These are phyloP conservation scores for Oceanodroma leucorhoa DNA, from an alignment of 2,797 vertebrate species.

Conservation along the genomic window DNA sequence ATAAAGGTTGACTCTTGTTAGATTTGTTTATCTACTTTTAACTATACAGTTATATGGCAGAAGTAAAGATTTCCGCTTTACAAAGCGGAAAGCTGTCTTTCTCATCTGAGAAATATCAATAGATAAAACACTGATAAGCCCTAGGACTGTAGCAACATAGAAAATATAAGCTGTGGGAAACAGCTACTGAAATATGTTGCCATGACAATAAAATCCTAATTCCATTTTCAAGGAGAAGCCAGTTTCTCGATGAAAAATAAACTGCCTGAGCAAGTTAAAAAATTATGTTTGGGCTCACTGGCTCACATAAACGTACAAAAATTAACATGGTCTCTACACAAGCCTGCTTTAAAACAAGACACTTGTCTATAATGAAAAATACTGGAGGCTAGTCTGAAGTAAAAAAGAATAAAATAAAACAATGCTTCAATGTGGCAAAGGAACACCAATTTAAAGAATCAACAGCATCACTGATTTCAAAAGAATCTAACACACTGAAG, in stretches of 20 bases:
- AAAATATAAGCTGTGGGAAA: slow-evolving; percentile 30
- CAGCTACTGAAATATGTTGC: slow-evolving; percentile 27
- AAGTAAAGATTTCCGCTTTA: background rate
- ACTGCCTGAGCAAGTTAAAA: background rate
- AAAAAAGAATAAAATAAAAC: background rate
- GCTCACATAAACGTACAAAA: background rate
- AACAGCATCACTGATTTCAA: background rate
- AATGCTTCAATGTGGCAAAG: background rate
- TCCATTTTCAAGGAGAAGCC: slow-evolving; percentile 42
- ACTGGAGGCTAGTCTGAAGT: background rate
- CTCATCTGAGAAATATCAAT: background rate
- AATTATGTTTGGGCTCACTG: background rate
- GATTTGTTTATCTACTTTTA: background rate
- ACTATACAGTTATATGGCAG: background rate
- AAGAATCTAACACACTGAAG: background rate
- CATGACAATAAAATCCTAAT: slow-evolving; percentile 56
- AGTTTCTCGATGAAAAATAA: slow-evolving; percentile 15
- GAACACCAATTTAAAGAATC: background rate
- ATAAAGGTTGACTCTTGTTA: background rate
- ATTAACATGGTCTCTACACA: background rate
- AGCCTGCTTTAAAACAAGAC: background rate
- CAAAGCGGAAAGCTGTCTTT: background rate
- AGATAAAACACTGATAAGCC: slow-evolving; percentile 23
- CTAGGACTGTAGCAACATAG: background rate
- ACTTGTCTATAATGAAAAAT: background rate